Base-by-base conservation (phyloP, 2,797 vertebrate genomes). In the Amazonetta brasiliensis region DNA sequence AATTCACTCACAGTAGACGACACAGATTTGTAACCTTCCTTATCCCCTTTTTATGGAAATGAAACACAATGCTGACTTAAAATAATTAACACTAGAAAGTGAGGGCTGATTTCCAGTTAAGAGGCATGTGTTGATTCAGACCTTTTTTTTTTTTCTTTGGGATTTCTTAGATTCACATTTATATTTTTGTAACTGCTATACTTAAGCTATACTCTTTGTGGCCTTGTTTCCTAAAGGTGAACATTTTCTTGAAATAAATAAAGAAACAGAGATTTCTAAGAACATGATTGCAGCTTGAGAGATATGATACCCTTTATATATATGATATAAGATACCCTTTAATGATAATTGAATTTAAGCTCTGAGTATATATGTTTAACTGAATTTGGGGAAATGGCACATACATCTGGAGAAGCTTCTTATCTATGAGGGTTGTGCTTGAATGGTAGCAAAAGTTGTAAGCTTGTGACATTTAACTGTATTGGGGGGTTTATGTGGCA, bases 1-100 rank as follows among this genome's bases (percentile, higher is more conserved):
- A 94, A 95, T 92, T 94, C 66, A 78, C 66, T 94, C 52, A 81
- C 69, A 94, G 91, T 44, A 86, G 52, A 79, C 63, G 52, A 62
- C 55, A 94, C 2, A 33, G 50, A 81, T 76, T 88, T 92, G 30
- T 94, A 94, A 86, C 52, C 76, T 83, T 92, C 68, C 58, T 79
- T 81, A 63, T 93, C 73, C 25, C 66, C 55, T 86, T 92, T 92
- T 72, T 30, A 86, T 76, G 80, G 76, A 92, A 95, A 92, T 81
- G 12, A 87, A 96, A 88, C 86, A 55, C 28, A 75, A 86, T 48
- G 68, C 30, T 73, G 73, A 76, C 35, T 91, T 89, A 86, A 85
- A 87, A 88, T 78, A 83, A 78, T 80, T 89, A 89, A 76, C 63
- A 79, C 11, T 46, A 52, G 26, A 64, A 89, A 89, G 58, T 58